Evolutionary conservation across 2,888 invertebrate genomes (phyloP).

Genomic region (Argyresthia albistria): DNA sequence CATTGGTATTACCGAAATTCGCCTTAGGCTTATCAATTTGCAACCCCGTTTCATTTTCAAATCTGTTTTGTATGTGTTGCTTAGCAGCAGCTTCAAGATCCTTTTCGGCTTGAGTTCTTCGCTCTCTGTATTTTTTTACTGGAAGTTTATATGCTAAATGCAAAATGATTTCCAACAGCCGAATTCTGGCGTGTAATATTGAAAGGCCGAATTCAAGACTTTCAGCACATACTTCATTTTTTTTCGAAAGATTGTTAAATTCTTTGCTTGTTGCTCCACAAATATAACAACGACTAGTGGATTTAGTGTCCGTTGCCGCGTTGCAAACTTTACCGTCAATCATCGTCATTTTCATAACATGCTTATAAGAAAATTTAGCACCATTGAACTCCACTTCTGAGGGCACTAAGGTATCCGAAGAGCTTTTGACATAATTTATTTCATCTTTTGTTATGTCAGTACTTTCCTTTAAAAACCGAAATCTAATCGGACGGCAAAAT

Average conservation of each 20-base stretch:
- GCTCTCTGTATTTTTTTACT: slow-evolving; percentile 18
- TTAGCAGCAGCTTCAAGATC: slow-evolving; percentile 12
- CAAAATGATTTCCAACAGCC: slow-evolving; percentile 13
- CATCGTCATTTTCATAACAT: slow-evolving; percentile 14
- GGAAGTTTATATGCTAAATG: slow-evolving; percentile 15
- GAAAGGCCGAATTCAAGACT: slow-evolving; percentile 15
- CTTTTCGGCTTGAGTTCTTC: slow-evolving; percentile 10
- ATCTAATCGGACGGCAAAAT: neutral
- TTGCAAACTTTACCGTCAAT: slow-evolving; percentile 29
- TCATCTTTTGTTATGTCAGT: neutral
- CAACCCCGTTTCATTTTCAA: slow-evolving; percentile 17
- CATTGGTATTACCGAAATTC: slow-evolving; percentile 18
- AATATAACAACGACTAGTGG: slow-evolving; percentile 1
- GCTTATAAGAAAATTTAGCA: neutral
- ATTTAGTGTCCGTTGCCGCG: slow-evolving; percentile 15
- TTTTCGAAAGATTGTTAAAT: slow-evolving; percentile 13
- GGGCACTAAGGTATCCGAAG: too few relatives aligned
- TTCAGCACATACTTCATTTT: too few relatives aligned
- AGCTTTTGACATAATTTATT: neutral
- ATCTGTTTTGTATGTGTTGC: slow-evolving; percentile 13
- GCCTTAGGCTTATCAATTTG: slow-evolving; percentile 24
- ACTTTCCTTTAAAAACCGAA: neutral
- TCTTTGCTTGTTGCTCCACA: slow-evolving; percentile 5
- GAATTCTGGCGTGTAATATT: slow-evolving; percentile 20
- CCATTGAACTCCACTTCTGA: too few relatives aligned